A percentile compares a stretch with the other conserved stretches of the same genome.
Conservation (phyloP, 2,797 vertebrate genomes). For the Anguilla anguilla region DNA sequence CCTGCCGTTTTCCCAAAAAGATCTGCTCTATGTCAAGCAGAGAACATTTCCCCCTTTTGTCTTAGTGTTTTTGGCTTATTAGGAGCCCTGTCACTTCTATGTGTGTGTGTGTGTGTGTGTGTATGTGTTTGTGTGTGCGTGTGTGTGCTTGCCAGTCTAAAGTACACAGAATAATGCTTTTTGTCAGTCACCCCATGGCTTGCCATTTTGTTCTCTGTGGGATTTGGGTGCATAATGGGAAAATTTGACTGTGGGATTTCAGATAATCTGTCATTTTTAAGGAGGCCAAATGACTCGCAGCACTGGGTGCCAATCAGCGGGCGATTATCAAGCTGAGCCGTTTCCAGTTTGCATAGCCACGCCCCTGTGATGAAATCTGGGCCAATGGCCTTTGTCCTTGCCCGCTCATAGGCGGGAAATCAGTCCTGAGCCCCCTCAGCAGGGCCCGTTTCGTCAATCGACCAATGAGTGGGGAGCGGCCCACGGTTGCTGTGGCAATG, state of each 20-base stretch:
- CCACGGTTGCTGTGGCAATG: conserved; percentile 37
- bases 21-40: background rate
- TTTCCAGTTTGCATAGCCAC: background rate
- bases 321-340: background rate
- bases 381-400: background rate
- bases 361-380: background rate
- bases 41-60: background rate
- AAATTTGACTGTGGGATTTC: background rate
- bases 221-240: background rate
- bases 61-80: background rate
- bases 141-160: background rate
- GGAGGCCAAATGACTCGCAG: background rate
- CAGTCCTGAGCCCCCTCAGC: background rate
- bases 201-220: background rate
- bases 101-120: background rate
- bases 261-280: background rate
- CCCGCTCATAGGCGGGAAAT: background rate
- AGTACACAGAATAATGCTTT: background rate
- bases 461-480: background rate
- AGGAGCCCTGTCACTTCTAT: background rate
- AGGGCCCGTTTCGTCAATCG: background rate
- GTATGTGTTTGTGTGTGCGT: background rate
- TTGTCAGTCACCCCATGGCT: background rate
- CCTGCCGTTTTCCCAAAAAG: background rate
- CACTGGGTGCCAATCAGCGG: background rate